Evolutionary conservation across 2,888 invertebrate genomes (phyloP).

Genomic region (Norana najaformis): DNA sequence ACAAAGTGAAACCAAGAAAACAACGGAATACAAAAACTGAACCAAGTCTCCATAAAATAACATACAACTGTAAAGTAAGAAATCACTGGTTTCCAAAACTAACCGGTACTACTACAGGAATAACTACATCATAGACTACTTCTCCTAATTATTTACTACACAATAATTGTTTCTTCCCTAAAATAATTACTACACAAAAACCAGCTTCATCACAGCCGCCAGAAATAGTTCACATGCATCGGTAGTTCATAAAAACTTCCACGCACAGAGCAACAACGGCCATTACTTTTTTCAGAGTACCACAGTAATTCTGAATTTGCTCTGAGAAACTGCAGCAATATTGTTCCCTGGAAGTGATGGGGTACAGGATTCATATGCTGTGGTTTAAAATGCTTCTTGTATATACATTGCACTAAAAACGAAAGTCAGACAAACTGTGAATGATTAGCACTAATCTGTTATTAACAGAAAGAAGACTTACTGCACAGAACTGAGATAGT

Average conservation of each 20-base stretch:
- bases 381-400: not conserved
- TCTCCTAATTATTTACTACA: slow-evolving; percentile 13
- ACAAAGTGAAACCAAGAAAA: not conserved
- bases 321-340: not conserved
- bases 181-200: slow-evolving; percentile 1
- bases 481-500: not conserved
- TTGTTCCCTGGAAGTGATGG: not conserved
- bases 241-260: not conserved
- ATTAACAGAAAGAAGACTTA: not conserved
- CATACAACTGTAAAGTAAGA: not conserved
- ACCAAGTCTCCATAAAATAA: not conserved
- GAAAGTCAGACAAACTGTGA: not conserved
- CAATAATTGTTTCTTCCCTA: not conserved
- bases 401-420: not conserved
- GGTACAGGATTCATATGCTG: not conserved
- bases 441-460: not conserved
- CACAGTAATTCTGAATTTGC: not conserved
- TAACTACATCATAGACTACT: not conserved
- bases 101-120: not conserved
- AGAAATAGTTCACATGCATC: not conserved
- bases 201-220: not conserved
- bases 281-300: not conserved
- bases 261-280: not conserved
- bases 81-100: not conserved
- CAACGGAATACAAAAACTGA: not conserved